Conservation (phyloP, 2,797 vertebrate species). For the Falco cherrug region DNA sequence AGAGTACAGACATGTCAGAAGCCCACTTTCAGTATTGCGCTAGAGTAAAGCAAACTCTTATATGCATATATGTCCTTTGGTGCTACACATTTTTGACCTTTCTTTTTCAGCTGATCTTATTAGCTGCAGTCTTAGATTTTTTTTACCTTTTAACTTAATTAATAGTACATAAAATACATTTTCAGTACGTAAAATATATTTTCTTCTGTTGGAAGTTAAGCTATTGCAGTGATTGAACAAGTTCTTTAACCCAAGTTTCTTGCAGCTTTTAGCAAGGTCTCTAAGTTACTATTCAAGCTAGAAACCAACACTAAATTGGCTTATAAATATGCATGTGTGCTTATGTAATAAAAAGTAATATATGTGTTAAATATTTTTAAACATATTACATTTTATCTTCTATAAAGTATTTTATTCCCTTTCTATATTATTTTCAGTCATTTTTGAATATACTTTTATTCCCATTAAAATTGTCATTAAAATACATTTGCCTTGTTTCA, state of each 20-base stretch:
- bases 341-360: not conserved
- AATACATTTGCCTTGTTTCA: not conserved
- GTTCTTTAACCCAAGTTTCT: not conserved
- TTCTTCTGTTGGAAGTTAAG: not conserved
- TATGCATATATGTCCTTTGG: not conserved
- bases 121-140: not conserved
- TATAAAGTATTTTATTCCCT: not conserved
- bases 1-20: not conserved
- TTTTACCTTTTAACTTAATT: not conserved
- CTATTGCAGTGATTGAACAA: not conserved
- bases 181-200: not conserved
- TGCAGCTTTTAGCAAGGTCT: not conserved
- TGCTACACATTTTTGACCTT: not conserved
- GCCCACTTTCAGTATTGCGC: not conserved
- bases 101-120: not conserved
- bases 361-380: not conserved
- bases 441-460: not conserved
- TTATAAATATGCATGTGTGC: not conserved
- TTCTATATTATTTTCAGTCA: not conserved
- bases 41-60: not conserved
- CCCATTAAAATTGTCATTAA: not conserved
- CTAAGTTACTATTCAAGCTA: not conserved
- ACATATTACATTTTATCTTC: not conserved
- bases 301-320: not conserved
- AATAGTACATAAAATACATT: not conserved